Evolutionary conservation across 2,888 invertebrate genomes (phyloP).

Genomic region (Merodon equestris): DNA sequence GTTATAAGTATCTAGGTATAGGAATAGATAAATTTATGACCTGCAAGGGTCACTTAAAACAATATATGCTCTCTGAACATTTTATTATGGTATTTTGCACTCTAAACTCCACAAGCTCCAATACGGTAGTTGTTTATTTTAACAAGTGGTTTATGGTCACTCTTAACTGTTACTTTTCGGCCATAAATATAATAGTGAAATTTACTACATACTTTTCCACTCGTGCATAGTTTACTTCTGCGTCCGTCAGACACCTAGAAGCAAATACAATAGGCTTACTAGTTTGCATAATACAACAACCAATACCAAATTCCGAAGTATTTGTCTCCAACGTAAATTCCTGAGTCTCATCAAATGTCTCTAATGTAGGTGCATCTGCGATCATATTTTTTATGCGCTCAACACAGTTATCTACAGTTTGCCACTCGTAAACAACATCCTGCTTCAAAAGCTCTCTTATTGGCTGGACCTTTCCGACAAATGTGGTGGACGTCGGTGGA

Average conservation of each 20-base stretch:
- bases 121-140: too few relatives aligned
- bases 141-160: too few relatives aligned
- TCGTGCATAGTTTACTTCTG: slow-evolving; percentile 74
- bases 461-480: slow-evolving; percentile 58
- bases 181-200: too few relatives aligned
- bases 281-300: slow-evolving; percentile 73
- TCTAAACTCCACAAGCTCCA: too few relatives aligned
- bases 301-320: slow-evolving; percentile 70
- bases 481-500: too few relatives aligned
- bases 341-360: slow-evolving; percentile 63
- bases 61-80: slow-evolving; percentile 16
- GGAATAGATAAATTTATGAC: slow-evolving; percentile 7
- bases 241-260: slow-evolving; percentile 70
- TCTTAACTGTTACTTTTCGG: too few relatives aligned
- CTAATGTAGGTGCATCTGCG: slow-evolving; percentile 45
- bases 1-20: slow-evolving; percentile 12
- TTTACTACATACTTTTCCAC: too few relatives aligned
- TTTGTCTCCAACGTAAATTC: slow-evolving; percentile 72
- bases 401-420: slow-evolving; percentile 30
- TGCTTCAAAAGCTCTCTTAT: slow-evolving; percentile 56
- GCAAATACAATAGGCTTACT: slow-evolving; percentile 73
- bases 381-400: slow-evolving; percentile 51
- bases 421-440: slow-evolving; percentile 55
- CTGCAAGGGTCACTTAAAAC: slow-evolving; percentile 18
- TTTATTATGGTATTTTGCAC: too few relatives aligned